Evolutionary conservation across 2,888 invertebrate species (phyloP).

Genomic region (Camptogramma bilineatum): DNA sequence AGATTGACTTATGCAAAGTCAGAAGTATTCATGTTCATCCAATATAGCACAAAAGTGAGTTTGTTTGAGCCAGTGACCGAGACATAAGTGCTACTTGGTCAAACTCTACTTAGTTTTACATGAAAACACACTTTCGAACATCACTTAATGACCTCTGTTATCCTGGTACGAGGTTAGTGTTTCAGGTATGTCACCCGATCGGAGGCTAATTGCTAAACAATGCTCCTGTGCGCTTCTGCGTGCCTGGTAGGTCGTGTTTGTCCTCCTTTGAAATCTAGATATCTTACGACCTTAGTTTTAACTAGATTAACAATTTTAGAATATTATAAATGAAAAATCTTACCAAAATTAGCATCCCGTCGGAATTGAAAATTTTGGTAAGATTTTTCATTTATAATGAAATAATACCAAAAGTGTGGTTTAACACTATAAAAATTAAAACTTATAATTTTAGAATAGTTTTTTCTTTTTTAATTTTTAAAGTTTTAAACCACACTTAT

Average conservation of each 20-base stretch:
- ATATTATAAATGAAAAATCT: too few relatives aligned
- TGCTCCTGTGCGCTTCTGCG: constrained; percentile 51
- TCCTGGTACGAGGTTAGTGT: constrained; percentile 55
- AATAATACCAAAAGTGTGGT: too few relatives aligned
- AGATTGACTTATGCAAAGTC: too few relatives aligned
- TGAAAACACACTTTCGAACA: constrained; percentile 37
- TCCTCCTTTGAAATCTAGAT: constrained; percentile 27
- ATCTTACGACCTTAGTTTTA: constrained; percentile 16
- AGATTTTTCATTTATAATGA: too few relatives aligned
- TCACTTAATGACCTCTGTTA: constrained; percentile 50
- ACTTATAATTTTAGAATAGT: too few relatives aligned
- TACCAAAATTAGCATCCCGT: too few relatives aligned
- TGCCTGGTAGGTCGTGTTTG: constrained; percentile 43
- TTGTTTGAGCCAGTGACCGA: too few relatives aligned
- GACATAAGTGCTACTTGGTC: constrained; percentile 6
- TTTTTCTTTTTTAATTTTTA: too few relatives aligned
- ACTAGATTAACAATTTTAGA: background rate
- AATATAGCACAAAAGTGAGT: background rate
- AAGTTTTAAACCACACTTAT: too few relatives aligned
- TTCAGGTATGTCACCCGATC: constrained; percentile 48
- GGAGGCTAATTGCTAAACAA: constrained; percentile 54
- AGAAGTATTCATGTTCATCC: too few relatives aligned
- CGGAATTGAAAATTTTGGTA: too few relatives aligned
- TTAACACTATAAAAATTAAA: too few relatives aligned
- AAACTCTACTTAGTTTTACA: constrained; percentile 12